Evolutionary conservation across 2,113 vertebrate species (phyloP).

Genomic region (Brevimyrus niger): DNA sequence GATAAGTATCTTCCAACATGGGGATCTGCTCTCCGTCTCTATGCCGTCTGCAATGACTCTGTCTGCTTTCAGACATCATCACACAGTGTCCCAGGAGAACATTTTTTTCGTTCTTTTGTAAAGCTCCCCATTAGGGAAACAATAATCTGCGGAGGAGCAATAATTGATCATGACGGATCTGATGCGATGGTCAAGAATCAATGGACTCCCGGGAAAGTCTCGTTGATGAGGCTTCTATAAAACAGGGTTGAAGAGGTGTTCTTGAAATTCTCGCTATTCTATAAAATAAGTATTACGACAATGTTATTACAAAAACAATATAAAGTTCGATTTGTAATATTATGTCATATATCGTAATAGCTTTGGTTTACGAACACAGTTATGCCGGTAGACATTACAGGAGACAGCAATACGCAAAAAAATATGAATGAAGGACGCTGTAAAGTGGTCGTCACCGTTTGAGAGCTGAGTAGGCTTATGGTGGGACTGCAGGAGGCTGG

Average conservation of each 20-base stretch:
- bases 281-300: background rate
- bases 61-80: conserved; percentile 45
- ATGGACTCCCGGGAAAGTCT: background rate
- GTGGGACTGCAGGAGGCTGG: background rate
- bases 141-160: background rate
- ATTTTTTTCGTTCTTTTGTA: background rate
- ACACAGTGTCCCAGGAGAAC: background rate
- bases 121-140: background rate
- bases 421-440: background rate
- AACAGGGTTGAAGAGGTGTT: background rate
- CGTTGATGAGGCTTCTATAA: background rate
- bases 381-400: background rate
- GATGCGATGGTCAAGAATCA: background rate
- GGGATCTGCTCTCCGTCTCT: background rate
- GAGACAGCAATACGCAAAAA: background rate
- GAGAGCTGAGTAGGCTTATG: background rate
- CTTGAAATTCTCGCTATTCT: background rate
- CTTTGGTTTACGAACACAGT: background rate
- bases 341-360: background rate
- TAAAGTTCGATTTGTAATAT: background rate
- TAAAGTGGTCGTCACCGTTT: background rate
- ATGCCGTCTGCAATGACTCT: background rate
- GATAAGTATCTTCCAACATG: conserved; percentile 32
- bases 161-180: background rate
- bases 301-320: background rate